Evolutionary conservation across 2,888 invertebrate species (phyloP), one percentile per base, ranked within the genome.

Genomic region (Sialis lutaria): DNA sequence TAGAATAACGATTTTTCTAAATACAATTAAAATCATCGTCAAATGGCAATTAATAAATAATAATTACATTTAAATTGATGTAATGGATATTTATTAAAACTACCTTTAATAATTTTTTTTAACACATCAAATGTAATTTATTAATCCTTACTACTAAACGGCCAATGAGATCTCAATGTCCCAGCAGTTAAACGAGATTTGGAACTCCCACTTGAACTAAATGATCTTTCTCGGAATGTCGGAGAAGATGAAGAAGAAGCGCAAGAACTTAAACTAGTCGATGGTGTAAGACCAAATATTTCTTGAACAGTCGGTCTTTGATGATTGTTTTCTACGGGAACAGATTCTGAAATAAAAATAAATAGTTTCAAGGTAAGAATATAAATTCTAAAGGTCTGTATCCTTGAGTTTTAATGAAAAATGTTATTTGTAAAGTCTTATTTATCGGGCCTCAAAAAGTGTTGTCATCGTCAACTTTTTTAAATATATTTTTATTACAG

Each of bases 201-300:
- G 45, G 59, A 58, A 37, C 59, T 53, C 10, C 63, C 61, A 30
- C 62, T 61, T 22, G 63, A 63, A 50, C 65, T 64, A 42, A 60
- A 53, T 1, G 67, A 65, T 12, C 67, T 59, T 32, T 65, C 64
- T 47, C 66, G 58, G 50, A 65, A 58, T 49, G 63, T 64, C 32
- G 61, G 59, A 30, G 60, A 58, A 51, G 64, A 65, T 45, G 62
- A 62, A 2, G 60, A 60, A 2, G 64, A 64, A 42, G 64, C 62
- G 52, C 64, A 65, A 44, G 64, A 65, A 53, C 64, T 64, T 30
- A 66, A 55, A 53, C 65, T 65, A 5, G 65, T 64, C 35, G 65
- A 65, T 8, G 66, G 63, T 39, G 67, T 65, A 42, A 67, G 60
- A 43, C 65, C 64, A 52, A 67, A 68, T 39, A 67, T 64, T 53